These are phyloP conservation scores for Urocyon cinereoargenteus DNA, from an alignment of 2,797 vertebrate genomes.

Conservation along the genomic window DNA sequence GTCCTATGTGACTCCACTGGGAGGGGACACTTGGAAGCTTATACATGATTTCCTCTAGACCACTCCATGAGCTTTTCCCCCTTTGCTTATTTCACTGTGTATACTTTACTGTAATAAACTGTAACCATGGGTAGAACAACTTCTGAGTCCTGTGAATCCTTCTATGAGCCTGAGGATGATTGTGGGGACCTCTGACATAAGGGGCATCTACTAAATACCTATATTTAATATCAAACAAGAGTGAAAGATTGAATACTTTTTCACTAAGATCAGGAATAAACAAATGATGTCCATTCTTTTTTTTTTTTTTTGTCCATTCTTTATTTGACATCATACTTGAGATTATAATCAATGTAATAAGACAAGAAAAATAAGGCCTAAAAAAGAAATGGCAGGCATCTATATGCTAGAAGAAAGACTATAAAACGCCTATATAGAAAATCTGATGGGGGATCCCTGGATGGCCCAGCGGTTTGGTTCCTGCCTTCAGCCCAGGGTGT, in stretches of 20 bases:
- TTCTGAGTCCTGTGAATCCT: conserved; percentile 50
- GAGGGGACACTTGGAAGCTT: background rate
- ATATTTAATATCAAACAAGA: background rate
- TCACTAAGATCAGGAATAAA: background rate
- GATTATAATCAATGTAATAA: background rate
- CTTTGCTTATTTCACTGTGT: conserved; percentile 46
- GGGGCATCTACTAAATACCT: background rate
- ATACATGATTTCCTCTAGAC: background rate
- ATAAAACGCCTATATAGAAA: background rate
- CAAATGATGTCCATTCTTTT: background rate
- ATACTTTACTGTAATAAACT: conserved; percentile 55
- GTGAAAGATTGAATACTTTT: conserved; percentile 7
- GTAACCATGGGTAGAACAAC: background rate
- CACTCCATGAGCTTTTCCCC: background rate
- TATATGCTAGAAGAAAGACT: background rate
- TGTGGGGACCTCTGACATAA: background rate
- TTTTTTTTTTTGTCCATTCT: too few species aligned
- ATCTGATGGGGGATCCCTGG: too few species aligned
- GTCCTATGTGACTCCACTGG: background rate
- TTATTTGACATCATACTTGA: background rate
- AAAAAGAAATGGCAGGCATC: background rate
- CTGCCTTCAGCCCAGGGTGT: too few species aligned
- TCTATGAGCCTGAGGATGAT: background rate
- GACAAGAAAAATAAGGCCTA: background rate
- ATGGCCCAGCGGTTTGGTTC: too few species aligned